Evolutionary conservation across 2,888 invertebrate species (phyloP), one percentile per base, ranked within the genome.

Genomic region (Druceiella hillmani): DNA sequence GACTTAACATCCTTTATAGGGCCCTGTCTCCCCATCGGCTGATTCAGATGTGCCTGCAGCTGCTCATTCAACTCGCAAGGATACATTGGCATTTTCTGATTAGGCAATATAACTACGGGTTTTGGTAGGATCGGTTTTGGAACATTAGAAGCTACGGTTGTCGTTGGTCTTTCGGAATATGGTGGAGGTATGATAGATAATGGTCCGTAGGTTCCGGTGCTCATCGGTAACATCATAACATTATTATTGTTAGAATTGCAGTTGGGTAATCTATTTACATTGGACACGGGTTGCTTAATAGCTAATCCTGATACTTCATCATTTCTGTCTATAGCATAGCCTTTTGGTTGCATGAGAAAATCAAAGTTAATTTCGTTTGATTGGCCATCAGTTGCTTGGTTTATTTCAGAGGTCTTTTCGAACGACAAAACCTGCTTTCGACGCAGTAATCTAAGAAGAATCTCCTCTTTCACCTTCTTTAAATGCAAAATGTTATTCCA

Each of bases 401-500:
- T 70, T 0, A 66, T 50, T 29, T 69, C 70, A 0, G 59, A 55
- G 0, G 66, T 57, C 38, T 68, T 70, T 40, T 70, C 70, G 33
- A 64, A 70, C 0, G 68, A 62, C 7, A 81, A 52, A 2, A 83
- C 73, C 51, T 84, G 82, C 51, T 81, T 78, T 50, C 79, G 76
- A 41, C 88, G 73, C 40, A 84, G 70, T 20, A 90, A 62, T 47
- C 89, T 69, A 4, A 84, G 64, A 33, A 85, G 65, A 13, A 88
- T 77, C 55, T 90, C 89, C 55, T 90, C 87, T 64, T 91, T 90
- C 3, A 89, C 75, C 58, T 88, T 88, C 56, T 86, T 86, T 48
- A 88, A 66, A 53, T 87, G 83, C 9, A 90, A 59, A 36, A 91
- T 81, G 41, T 85, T 83, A 57, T 90, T 88, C 85, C 88, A 87